Conservation (phyloP, 1,140 invertebrate species). For the Zaprionus tsacasi region DNA sequence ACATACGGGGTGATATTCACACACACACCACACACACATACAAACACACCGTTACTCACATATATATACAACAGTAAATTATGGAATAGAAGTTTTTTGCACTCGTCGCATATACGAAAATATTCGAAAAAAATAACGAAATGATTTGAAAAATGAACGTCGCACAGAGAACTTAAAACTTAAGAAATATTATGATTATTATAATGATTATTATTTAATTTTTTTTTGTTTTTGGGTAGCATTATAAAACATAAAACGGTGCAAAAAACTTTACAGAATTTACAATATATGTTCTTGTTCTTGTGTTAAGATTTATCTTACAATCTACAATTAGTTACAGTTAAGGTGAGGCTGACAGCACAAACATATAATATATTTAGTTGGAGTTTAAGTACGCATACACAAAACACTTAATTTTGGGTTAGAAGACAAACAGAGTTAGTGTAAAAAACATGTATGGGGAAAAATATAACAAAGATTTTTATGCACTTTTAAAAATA, state of each 20-base stretch:
- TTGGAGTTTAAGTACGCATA: constrained; percentile 41
- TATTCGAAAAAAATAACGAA: not conserved
- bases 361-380: constrained; percentile 16
- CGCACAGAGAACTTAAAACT: constrained; percentile 37
- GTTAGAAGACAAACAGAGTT: constrained; percentile 44
- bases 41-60: constrained; percentile 43
- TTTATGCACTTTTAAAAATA: constrained; percentile 20
- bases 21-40: not conserved
- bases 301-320: constrained; percentile 48
- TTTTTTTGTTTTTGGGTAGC: not conserved
- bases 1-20: constrained; percentile 25
- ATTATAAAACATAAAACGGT: constrained; percentile 54
- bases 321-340: constrained; percentile 66
- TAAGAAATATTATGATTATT: constrained; percentile 43
- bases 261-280: constrained; percentile 83
- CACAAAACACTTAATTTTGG: constrained; percentile 59
- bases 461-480: constrained; percentile 17
- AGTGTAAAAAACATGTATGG: constrained; percentile 9
- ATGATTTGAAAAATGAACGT: constrained; percentile 66
- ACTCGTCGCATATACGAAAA: constrained; percentile 48
- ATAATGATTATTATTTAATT: constrained; percentile 3
- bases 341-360: constrained; percentile 33
- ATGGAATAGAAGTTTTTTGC: constrained; percentile 79
- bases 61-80: constrained; percentile 45
- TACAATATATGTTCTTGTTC: constrained; percentile 59